Percentiles rank a stretch among this genome's conserved stretches.
Conservation (phyloP, 2,888 invertebrate genomes). For the Lysandra coridon region DNA sequence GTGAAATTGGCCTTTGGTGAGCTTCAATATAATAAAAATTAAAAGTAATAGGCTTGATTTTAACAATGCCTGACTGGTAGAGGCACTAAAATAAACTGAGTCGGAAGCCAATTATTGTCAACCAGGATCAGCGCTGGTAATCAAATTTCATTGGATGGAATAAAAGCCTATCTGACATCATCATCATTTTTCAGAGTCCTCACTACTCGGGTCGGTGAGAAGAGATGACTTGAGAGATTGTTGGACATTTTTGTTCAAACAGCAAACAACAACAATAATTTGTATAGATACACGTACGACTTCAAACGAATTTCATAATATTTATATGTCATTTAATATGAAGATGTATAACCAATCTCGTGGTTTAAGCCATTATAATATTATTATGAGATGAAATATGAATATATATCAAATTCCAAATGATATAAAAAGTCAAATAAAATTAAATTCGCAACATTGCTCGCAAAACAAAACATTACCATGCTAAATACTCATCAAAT, state of each 20-base stretch:
- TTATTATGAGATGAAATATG: not conserved
- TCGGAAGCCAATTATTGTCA: constrained; percentile 12
- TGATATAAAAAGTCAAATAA: constrained; percentile 8
- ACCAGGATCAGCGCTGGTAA: constrained; percentile 1
- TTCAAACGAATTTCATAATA: too few species aligned
- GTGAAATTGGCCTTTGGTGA: not conserved
- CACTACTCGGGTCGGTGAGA: not conserved
- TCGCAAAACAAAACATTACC: not conserved
- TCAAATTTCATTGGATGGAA: not conserved
- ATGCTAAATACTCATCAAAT: constrained; percentile 23
- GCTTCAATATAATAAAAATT: not conserved
- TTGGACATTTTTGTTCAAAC: too few species aligned
- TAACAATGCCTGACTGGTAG: constrained; percentile 16
- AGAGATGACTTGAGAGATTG: too few species aligned
- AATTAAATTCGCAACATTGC: constrained; percentile 1
- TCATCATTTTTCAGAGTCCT: not conserved
- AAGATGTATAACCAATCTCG: too few species aligned
- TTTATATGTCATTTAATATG: too few species aligned
- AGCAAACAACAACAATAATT: too few species aligned
- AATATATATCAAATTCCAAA: not conserved
- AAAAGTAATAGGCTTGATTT: constrained; percentile 7
- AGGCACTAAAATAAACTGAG: constrained; percentile 5
- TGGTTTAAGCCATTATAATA: not conserved
- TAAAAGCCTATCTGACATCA: not conserved
- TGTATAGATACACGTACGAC: too few species aligned